Conservation (phyloP, 2,888 invertebrate species). For the Teleiodes luculella region DNA sequence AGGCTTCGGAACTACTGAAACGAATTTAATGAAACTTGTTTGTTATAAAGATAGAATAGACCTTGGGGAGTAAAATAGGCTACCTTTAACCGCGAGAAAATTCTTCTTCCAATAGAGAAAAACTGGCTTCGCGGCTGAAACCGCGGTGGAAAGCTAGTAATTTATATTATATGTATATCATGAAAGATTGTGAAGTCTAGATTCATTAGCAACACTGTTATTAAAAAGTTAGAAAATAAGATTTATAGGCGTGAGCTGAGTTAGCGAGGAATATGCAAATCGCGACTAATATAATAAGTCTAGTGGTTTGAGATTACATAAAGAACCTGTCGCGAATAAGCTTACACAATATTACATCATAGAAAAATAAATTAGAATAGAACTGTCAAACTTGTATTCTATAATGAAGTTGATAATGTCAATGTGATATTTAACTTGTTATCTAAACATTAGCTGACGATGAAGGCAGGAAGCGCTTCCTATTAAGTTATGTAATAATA, state of each 20-base stretch:
- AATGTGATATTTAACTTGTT: conserved; percentile 34
- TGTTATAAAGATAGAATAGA: too few species aligned
- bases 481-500: conserved; percentile 35
- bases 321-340: background rate
- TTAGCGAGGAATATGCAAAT: conserved; percentile 10
- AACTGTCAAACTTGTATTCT: conserved; percentile 36
- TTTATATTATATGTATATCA: too few species aligned
- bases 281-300: conserved; percentile 5
- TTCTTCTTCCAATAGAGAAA: too few species aligned
- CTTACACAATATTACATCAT: conserved; percentile 32
- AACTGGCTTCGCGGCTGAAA: too few species aligned
- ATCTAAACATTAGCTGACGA: conserved; percentile 16
- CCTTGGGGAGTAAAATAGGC: too few species aligned
- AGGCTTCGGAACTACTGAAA: too few species aligned
- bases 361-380: conserved; percentile 22
- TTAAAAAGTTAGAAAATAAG: background rate
- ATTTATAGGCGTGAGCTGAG: background rate
- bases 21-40: too few species aligned
- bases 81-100: too few species aligned
- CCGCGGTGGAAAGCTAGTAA: too few species aligned
- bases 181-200: background rate
- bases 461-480: conserved; percentile 22
- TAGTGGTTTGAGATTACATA: background rate
- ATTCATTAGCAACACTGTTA: background rate
- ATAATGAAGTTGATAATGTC: conserved; percentile 38